These are phyloP conservation scores for Amblyornis subalaris DNA, from an alignment of 2,113 vertebrate genomes.

Conservation along the genomic window DNA sequence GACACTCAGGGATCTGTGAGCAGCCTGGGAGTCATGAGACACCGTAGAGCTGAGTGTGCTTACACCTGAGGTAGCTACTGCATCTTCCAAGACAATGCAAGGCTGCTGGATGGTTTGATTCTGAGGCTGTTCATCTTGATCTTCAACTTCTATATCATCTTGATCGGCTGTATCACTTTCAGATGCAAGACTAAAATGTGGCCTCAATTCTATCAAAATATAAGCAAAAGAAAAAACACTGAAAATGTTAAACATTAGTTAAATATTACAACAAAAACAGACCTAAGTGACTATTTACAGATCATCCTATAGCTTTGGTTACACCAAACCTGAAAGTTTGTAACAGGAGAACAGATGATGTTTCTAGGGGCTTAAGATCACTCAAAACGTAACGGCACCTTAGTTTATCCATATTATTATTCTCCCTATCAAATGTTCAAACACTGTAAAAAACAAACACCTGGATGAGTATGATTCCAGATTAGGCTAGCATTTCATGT, in stretches of 20 bases:
- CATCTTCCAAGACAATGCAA: constrained; percentile 80
- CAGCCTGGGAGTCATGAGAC: constrained; percentile 87
- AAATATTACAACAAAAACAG: background rate
- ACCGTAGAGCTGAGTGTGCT: constrained; percentile 97
- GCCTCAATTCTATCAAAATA: constrained; percentile 83
- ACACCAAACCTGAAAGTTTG: background rate
- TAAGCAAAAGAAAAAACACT: background rate
- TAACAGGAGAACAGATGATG: background rate
- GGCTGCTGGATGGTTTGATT: constrained; percentile 74
- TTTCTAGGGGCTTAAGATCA: background rate
- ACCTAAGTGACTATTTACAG: background rate
- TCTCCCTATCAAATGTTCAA: background rate
- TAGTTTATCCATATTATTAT: background rate
- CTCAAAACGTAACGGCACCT: background rate
- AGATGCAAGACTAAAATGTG: constrained; percentile 94
- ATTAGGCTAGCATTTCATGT: background rate
- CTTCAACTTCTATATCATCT: constrained; percentile 85
- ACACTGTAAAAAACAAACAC: background rate
- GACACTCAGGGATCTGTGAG: constrained; percentile 84
- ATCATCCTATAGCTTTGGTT: background rate
- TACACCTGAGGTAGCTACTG: constrained; percentile 91
- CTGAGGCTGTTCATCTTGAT: constrained; percentile 72
- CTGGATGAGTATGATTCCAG: background rate
- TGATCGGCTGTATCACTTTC: constrained; percentile 94
- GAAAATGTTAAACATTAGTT: background rate